These are phyloP conservation scores for Drosophila niveifrons DNA, from an alignment of 2,888 invertebrate species.

Conservation along the genomic window DNA sequence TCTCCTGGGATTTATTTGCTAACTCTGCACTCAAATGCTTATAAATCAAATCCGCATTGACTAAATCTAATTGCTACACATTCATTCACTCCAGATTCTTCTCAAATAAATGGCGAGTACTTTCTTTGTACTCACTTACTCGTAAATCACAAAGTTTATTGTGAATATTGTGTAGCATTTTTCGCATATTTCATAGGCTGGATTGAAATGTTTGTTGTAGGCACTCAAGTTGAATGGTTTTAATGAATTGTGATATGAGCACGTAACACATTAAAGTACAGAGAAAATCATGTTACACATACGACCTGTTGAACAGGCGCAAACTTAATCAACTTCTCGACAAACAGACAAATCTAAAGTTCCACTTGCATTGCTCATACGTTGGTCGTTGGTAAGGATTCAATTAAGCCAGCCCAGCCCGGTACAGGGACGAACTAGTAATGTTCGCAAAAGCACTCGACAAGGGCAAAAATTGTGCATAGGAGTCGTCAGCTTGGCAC, in stretches of 20 bases:
- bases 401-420: constrained; percentile 43
- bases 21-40: background rate
- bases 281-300: constrained; percentile 30
- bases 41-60: background rate
- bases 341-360: constrained; percentile 5
- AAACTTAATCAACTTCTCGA: constrained; percentile 60
- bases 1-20: background rate
- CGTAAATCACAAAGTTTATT: constrained; percentile 1
- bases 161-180: background rate
- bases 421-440: constrained; percentile 17
- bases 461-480: constrained; percentile 22
- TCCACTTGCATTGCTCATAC: background rate
- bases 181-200: background rate
- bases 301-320: constrained; percentile 61
- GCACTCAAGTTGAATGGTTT: background rate
- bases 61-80: background rate
- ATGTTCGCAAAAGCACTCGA: constrained; percentile 49
- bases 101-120: constrained; percentile 3
- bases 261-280: constrained; percentile 8
- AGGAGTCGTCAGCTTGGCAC: background rate
- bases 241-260: constrained; percentile 32
- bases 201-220: constrained; percentile 11
- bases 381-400: constrained; percentile 30
- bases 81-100: background rate
- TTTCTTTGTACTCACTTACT: background rate